Evolutionary conservation across 2,888 invertebrate genomes (phyloP).

Genomic region (Opisthograptis luteolata): DNA sequence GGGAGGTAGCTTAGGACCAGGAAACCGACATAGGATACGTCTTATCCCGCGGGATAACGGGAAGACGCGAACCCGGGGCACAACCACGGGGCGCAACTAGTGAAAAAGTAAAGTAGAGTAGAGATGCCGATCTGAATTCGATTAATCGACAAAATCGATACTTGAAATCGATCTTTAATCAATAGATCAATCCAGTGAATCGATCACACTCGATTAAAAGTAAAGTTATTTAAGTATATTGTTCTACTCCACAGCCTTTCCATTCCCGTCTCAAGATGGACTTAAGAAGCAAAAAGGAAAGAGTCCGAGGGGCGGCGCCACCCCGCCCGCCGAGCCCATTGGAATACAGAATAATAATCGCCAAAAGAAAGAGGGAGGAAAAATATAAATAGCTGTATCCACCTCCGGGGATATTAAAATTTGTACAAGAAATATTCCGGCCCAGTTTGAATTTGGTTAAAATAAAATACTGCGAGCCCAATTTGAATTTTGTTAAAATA

Average conservation of each 20-base stretch:
- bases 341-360: slow-evolving; percentile 84
- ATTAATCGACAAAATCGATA: too few relatives aligned
- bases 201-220: too few relatives aligned
- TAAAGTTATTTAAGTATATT: too few relatives aligned
- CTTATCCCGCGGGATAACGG: too few relatives aligned
- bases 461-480: slow-evolving; percentile 68
- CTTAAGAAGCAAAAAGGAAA: slow-evolving; percentile 85
- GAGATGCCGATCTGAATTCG: too few relatives aligned
- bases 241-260: slow-evolving; percentile 46
- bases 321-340: slow-evolving; percentile 60
- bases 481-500: slow-evolving; percentile 32
- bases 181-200: too few relatives aligned
- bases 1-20: too few relatives aligned
- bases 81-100: too few relatives aligned
- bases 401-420: slow-evolving; percentile 80
- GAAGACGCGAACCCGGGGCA: too few relatives aligned
- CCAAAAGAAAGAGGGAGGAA: slow-evolving; percentile 82
- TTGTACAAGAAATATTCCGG: slow-evolving; percentile 69
- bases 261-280: slow-evolving; percentile 79
- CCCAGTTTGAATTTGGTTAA: slow-evolving; percentile 71
- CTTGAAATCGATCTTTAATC: too few relatives aligned
- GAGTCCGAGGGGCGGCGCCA: slow-evolving; percentile 73
- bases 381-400: slow-evolving; percentile 82
- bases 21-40: too few relatives aligned
- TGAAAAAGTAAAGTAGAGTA: too few relatives aligned